Percentiles rank a stretch among this genome's conserved stretches.
phyloP scores from a whole-genome alignment of 1,140 invertebrate genomes.

The Drosophila carrolli region DNA sequence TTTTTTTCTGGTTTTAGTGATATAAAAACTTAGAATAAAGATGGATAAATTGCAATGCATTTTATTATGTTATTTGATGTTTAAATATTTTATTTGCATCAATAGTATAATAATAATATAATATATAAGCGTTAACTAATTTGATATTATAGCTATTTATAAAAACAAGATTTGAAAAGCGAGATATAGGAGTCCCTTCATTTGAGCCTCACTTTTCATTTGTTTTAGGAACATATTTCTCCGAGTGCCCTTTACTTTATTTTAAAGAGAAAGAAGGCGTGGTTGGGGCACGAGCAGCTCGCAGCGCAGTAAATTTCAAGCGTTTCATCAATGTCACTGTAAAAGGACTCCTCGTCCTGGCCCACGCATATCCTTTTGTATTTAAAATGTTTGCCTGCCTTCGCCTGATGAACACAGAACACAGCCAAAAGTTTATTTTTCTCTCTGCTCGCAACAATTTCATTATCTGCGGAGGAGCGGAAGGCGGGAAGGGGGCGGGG shows the following conservation, averaged over 20 bases:
- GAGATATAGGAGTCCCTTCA: too few relatives aligned
- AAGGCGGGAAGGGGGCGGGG: constrained; percentile 7
- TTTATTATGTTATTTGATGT: too few relatives aligned
- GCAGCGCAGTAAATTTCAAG: constrained; percentile 75
- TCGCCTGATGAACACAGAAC: constrained; percentile 67
- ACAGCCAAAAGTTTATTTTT: constrained; percentile 61
- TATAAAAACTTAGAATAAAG: too few relatives aligned
- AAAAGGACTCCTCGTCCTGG: constrained; percentile 53
- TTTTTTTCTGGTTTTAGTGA: too few relatives aligned
- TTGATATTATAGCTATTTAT: too few relatives aligned
- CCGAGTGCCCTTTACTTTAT: constrained; percentile 18
- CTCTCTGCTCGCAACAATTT: constrained; percentile 67
- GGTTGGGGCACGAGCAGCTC: constrained; percentile 8
- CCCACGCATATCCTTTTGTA: constrained; percentile 82
- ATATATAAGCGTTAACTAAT: too few relatives aligned
- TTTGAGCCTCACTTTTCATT: too few relatives aligned
- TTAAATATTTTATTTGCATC: too few relatives aligned
- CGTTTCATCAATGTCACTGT: constrained; percentile 81
- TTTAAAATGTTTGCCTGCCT: constrained; percentile 77
- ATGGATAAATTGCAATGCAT: too few relatives aligned
- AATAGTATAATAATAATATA: too few relatives aligned
- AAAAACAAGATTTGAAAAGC: too few relatives aligned
- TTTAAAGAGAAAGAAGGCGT: constrained; percentile 20
- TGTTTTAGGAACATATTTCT: background rate
- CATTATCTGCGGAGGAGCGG: constrained; percentile 62